phyloP scores from a whole-genome alignment of 2,888 invertebrate genomes.

The Leptarthrus brevirostris region DNA sequence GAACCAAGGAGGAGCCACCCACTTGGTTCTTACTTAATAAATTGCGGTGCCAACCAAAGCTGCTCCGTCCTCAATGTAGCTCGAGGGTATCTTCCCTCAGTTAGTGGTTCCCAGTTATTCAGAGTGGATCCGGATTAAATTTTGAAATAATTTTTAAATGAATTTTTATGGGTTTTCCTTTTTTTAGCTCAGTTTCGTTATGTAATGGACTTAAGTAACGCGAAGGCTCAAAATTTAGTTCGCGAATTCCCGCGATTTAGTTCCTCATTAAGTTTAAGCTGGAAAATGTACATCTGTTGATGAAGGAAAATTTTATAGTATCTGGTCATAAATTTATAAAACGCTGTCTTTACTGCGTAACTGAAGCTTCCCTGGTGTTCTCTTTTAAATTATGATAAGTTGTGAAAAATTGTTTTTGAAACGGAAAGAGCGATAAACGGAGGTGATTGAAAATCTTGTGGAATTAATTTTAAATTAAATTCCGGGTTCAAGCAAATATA shows the following conservation, averaged over 20 bases:
- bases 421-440: too few relatives aligned
- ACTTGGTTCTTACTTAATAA: background rate
- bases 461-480: too few relatives aligned
- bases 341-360: too few relatives aligned
- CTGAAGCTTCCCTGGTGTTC: too few relatives aligned
- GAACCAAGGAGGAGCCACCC: background rate
- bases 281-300: background rate
- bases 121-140: conserved; percentile 5
- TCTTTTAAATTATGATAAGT: too few relatives aligned
- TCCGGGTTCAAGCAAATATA: too few relatives aligned
- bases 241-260: background rate
- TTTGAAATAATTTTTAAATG: conserved; percentile 7
- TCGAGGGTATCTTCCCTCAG: background rate
- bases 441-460: too few relatives aligned
- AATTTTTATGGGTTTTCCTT: conserved; percentile 8
- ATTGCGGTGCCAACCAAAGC: background rate
- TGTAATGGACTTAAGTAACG: conserved; percentile 15
- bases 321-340: too few relatives aligned
- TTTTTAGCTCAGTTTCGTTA: background rate
- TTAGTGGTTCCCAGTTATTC: conserved; percentile 12
- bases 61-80: too few relatives aligned
- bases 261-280: background rate
- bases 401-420: too few relatives aligned
- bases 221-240: background rate
- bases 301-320: too few relatives aligned